Base-by-base conservation (phyloP, 1,140 invertebrate species). In the Heliconius nattereri region DNA sequence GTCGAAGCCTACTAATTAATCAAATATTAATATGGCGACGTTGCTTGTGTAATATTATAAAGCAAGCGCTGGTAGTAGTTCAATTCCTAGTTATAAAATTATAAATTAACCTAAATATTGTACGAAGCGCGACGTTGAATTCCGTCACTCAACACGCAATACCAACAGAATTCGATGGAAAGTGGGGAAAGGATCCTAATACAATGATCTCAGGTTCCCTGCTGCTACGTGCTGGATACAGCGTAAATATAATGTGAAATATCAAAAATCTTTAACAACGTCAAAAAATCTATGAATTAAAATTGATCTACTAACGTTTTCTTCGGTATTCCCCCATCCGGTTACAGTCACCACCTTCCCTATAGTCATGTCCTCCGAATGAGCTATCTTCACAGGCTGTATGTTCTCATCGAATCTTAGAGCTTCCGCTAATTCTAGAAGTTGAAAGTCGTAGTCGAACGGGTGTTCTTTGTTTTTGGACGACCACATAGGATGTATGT, bases 301-400 rank as follows among this genome's bases (percentile, higher is more conserved):
- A 66, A 29, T 26, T 26, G 40, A n/a, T 52, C 66, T 20, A 92
- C 91, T 92, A 83, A 92, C 92, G 81, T 93, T 93, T 80, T 94
- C 92, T 71, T 91, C 86, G 16, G 90, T 93, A 75, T 94, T 94
- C 0, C 92, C 92, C 92, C 92, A 94, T 16, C 92, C 92, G 72
- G 91, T 92, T 0, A 94, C 91, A 1, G 91, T 91, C 2, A 94
- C 73, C 0, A 92, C 84, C 78, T 93, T 94, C 0, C 91, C 90
- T 52, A 93, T 86, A 2, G 90, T 85, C 91, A 94, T 93, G 71
- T 94, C 91, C 57, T 92, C 88, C 1, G 91, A 89, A 76, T 87
- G 88, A 3, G 86, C 92, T 35, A 94, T 79, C 73, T 92, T 93
- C 0, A 94, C 78, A 1, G 92, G 89, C 54, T 92, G 91, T 3